Evolutionary conservation across 2,797 vertebrate genomes (phyloP), one percentile per base, ranked within the genome.

Genomic region (Microctenopoma steveboyesi): DNA sequence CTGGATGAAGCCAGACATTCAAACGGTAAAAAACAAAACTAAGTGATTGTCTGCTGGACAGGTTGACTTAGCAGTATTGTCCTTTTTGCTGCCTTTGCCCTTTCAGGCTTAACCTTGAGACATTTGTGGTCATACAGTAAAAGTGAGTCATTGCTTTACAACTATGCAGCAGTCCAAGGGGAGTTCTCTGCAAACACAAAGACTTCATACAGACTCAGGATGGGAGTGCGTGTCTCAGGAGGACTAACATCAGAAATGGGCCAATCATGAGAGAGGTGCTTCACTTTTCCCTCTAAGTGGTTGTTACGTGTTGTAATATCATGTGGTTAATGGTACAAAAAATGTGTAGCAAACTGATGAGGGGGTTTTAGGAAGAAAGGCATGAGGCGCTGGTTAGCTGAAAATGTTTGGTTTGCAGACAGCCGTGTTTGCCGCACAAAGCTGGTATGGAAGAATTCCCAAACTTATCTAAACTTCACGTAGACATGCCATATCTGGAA

Each of bases 131-230:
- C 0, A 4, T 48, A 60, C 43, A 55, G 68, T 72, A 49, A 74
- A 58, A 76, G 66, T n/a, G 11, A 83, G 74, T 65, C 56, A 65
- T 39, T 82, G 57, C 48, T 55, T 57, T 56, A 64, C 52, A 68
- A 72, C 64, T 78, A 60, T 72, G 56, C 75, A 64, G 63, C 16
- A 78, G 67, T 30, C 51, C 54, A 50, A 22, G 66, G 66, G 59
- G 64, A 83, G 72, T 54, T 64, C 69, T 68, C 73, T 69, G 39
- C 43, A 71, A 79, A 79, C 72, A 85, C 83, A 84, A 87, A 73
- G 76, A 61, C 68, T 82, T 82, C 79, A 85, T 69, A 89, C 74
- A 84, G 57, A 66, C 56, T 76, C 50, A 47, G 69, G 78, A 82
- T 71, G 69, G 69, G 70, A 81, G 77, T 65, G 59, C 64, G 64